These are phyloP conservation scores for Drosophila baimaii DNA, from an alignment of 1,140 invertebrate species.

Conservation along the genomic window DNA sequence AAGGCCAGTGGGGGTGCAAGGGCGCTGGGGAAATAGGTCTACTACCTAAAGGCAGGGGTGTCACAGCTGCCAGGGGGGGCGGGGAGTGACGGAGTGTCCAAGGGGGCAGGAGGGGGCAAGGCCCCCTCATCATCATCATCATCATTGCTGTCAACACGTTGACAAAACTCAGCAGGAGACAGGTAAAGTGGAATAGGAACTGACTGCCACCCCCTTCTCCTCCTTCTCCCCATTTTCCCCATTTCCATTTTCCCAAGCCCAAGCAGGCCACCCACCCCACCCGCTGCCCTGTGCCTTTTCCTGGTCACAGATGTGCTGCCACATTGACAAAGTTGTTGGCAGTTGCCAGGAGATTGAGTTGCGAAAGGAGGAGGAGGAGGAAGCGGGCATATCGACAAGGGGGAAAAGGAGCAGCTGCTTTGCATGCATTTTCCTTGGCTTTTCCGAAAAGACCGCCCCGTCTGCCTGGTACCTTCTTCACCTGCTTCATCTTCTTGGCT, in stretches of 20 bases:
- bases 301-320: conserved; percentile 62
- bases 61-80: too few relatives aligned
- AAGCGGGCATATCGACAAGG: neutral
- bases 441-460: neutral
- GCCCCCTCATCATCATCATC: conserved; percentile 46
- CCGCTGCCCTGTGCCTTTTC: conserved; percentile 3
- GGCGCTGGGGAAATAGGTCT: neutral
- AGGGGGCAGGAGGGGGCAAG: neutral
- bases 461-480: too few relatives aligned
- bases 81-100: neutral
- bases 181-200: conserved; percentile 41
- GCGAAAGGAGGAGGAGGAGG: conserved; percentile 24
- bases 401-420: conserved; percentile 43
- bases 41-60: neutral
- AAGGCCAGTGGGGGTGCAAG: too few relatives aligned
- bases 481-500: conserved; percentile 8
- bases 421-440: conserved; percentile 47
- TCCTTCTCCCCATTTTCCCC: neutral
- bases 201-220: neutral
- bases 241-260: too few relatives aligned
- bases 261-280: too few relatives aligned
- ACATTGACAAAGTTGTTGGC: conserved; percentile 73
- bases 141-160: conserved; percentile 77
- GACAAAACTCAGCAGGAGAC: conserved; percentile 44
- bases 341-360: conserved; percentile 54